Percentiles rank a stretch among this genome's conserved stretches.
phyloP scores from a whole-genome alignment of 2,797 vertebrate species.

The Tympanoctomys barrerae region DNA sequence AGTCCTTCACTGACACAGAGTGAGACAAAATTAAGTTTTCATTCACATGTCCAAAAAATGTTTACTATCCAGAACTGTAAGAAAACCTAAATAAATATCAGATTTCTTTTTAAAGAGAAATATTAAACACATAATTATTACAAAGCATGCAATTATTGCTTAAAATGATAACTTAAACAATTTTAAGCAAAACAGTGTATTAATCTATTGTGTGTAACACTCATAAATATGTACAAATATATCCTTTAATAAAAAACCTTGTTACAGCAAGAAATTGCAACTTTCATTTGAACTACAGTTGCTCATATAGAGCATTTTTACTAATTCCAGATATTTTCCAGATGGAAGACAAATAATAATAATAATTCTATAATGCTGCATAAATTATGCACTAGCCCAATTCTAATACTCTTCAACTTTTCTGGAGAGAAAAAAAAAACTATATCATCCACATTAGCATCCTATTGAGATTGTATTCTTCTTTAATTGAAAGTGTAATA shows the following conservation, averaged over 20 bases:
- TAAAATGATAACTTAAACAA: neutral
- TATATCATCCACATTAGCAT: neutral
- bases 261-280: neutral
- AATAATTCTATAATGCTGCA: neutral
- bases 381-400: neutral
- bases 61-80: neutral
- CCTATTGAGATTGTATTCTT: neutral
- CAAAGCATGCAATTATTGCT: neutral
- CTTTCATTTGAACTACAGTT: neutral
- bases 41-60: neutral
- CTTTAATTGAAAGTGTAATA: slow-evolving; percentile 25
- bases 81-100: neutral
- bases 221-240: neutral
- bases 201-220: neutral
- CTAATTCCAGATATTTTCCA: neutral
- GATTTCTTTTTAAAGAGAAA: neutral
- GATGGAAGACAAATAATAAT: neutral
- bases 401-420: neutral
- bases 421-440: neutral
- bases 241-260: neutral
- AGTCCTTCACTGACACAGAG: neutral
- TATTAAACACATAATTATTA: neutral
- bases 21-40: neutral
- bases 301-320: neutral
- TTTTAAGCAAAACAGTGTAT: neutral